These are phyloP conservation scores for Drosophila setosimentum DNA, from an alignment of 2,888 invertebrate species.

Conservation along the genomic window DNA sequence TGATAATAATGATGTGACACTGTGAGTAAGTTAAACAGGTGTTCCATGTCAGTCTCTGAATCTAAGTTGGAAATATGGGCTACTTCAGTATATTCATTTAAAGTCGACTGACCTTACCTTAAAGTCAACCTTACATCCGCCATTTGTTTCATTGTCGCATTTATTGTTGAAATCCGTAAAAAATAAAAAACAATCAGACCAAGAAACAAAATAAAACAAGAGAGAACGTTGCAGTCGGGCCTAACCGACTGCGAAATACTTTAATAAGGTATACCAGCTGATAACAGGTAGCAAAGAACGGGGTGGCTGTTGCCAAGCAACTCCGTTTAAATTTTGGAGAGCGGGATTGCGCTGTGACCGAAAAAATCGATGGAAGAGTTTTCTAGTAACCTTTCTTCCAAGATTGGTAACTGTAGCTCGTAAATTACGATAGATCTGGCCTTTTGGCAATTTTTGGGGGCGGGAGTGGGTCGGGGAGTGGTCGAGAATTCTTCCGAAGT, in stretches of 20 bases:
- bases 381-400: neutral
- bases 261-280: too few relatives aligned
- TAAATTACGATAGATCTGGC: neutral
- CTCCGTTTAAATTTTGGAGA: too few relatives aligned
- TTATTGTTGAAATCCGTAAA: neutral
- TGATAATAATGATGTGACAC: neutral
- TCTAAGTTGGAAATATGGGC: too few relatives aligned
- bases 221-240: neutral
- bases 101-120: too few relatives aligned
- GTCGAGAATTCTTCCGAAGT: neutral
- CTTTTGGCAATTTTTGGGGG: neutral
- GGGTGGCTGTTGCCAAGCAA: too few relatives aligned
- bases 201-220: neutral
- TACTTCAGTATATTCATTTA: neutral
- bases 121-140: too few relatives aligned
- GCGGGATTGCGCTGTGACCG: too few relatives aligned
- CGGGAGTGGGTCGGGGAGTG: neutral
- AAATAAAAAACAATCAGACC: neutral
- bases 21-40: too few relatives aligned
- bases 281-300: too few relatives aligned
- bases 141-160: neutral
- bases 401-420: neutral
- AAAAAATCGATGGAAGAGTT: neutral
- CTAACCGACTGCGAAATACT: too few relatives aligned
- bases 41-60: too few relatives aligned